phyloP scores from a whole-genome alignment of 2,888 invertebrate species.

The Agrochola lychnidis region DNA sequence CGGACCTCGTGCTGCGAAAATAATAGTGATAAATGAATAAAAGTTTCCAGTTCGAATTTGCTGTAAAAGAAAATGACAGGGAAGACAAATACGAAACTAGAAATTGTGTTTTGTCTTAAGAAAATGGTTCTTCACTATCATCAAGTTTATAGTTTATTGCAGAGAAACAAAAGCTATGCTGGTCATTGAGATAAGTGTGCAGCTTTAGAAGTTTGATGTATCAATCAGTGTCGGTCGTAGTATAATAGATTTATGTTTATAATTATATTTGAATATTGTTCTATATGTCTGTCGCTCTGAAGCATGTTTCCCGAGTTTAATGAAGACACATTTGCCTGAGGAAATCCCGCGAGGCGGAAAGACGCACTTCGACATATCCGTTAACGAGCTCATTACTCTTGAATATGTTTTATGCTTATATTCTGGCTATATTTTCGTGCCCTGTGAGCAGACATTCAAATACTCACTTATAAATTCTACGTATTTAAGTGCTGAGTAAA shows the following conservation, averaged over 20 bases:
- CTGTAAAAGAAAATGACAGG: slow-evolving; percentile 46
- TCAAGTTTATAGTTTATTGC: slow-evolving; percentile 35
- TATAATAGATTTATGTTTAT: slow-evolving; percentile 10
- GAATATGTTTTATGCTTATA: slow-evolving; percentile 45
- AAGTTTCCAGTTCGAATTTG: slow-evolving; percentile 45
- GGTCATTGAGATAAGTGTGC: slow-evolving; percentile 2
- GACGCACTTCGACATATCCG: slow-evolving; percentile 48
- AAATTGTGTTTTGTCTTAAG: slow-evolving; percentile 46
- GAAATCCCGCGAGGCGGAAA: slow-evolving; percentile 53
- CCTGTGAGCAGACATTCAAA: slow-evolving; percentile 21
- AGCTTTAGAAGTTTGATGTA: slow-evolving; percentile 9
- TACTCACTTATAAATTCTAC: neutral
- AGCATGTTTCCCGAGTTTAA: slow-evolving; percentile 56
- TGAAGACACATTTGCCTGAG: slow-evolving; percentile 56
- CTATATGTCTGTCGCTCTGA: slow-evolving; percentile 20
- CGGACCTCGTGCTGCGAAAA: slow-evolving; percentile 35
- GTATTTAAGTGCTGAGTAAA: neutral
- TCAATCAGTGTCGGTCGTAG: slow-evolving; percentile 9
- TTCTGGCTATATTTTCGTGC: slow-evolving; percentile 8
- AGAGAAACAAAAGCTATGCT: neutral
- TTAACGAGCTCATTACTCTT: slow-evolving; percentile 64
- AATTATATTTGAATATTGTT: slow-evolving; percentile 40
- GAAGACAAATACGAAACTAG: slow-evolving; percentile 49
- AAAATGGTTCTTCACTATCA: slow-evolving; percentile 41
- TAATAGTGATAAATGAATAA: slow-evolving; percentile 47